These are phyloP conservation scores for Ammodytes dubius DNA, from an alignment of 2,113 vertebrate species.

Conservation along the genomic window DNA sequence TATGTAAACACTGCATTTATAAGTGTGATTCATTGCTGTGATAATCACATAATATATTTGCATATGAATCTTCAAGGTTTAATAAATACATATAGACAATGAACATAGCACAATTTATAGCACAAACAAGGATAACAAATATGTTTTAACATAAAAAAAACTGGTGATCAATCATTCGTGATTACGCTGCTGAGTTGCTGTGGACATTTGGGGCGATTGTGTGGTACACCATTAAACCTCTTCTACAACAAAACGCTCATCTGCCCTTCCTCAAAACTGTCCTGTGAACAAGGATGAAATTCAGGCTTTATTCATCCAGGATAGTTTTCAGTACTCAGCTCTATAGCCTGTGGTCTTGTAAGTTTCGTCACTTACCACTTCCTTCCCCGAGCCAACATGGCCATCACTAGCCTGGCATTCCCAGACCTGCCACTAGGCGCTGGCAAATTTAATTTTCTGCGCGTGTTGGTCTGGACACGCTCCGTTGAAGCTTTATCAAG, in stretches of 20 bases:
- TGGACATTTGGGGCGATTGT: not conserved
- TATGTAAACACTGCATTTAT: not conserved
- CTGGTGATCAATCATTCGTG: constrained; percentile 10
- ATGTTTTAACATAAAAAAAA: not conserved
- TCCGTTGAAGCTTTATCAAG: no score
- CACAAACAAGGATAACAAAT: not conserved
- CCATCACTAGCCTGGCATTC: constrained; percentile 13
- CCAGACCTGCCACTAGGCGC: no score
- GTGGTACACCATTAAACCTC: constrained; percentile 1
- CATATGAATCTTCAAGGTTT: not conserved
- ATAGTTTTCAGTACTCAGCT: constrained; percentile 39
- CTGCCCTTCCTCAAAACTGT: constrained; percentile 16
- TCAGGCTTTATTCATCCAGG: constrained; percentile 31
- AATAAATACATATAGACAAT: not conserved
- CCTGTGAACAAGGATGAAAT: constrained; percentile 30
- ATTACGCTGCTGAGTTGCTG: not conserved
- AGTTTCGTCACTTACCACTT: constrained; percentile 30
- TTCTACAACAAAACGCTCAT: constrained; percentile 10
- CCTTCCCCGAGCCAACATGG: constrained; percentile 49
- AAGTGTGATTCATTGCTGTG: not conserved
- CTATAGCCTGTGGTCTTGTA: constrained; percentile 24
- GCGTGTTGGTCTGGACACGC: no score
- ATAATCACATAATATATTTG: not conserved
- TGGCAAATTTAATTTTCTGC: no score
- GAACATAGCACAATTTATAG: not conserved